Evolutionary conservation across 2,888 invertebrate genomes (phyloP).

Genomic region (Ectemnius lituratus): DNA sequence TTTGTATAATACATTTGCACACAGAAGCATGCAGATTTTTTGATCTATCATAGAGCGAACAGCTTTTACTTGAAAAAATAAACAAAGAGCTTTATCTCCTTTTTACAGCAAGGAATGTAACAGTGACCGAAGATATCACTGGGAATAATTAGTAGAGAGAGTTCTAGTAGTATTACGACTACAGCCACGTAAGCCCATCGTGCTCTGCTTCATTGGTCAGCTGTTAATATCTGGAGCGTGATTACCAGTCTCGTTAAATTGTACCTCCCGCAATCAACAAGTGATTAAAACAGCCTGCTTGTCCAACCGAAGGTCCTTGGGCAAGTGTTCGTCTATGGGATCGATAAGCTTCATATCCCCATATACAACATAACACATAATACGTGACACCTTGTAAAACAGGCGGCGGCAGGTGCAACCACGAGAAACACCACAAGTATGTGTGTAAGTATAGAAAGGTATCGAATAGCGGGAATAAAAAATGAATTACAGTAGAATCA

Average conservation of each 20-base stretch:
- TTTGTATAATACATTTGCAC: too few relatives aligned
- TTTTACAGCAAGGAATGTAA: too few relatives aligned
- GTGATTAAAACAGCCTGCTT: not conserved
- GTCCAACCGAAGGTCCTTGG: slow-evolving; percentile 1
- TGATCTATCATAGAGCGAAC: too few relatives aligned
- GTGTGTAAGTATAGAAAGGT: not conserved
- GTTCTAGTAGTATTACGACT: too few relatives aligned
- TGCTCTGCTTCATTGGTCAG: too few relatives aligned
- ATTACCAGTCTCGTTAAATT: too few relatives aligned
- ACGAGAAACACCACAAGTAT: not conserved
- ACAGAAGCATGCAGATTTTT: too few relatives aligned
- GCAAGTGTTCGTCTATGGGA: not conserved
- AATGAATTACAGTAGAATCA: slow-evolving; percentile 2
- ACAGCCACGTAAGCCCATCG: too few relatives aligned
- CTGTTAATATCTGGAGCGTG: too few relatives aligned
- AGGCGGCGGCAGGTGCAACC: slow-evolving; percentile 9
- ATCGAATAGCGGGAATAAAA: not conserved
- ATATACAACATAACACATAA: slow-evolving; percentile 16
- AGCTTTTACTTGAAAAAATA: too few relatives aligned
- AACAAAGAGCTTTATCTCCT: too few relatives aligned
- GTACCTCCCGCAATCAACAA: not conserved
- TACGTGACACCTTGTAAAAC: slow-evolving; percentile 15
- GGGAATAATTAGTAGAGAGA: not conserved
- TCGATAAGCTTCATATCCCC: slow-evolving; percentile 39
- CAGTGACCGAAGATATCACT: not conserved